Percentiles rank a stretch among this genome's conserved stretches.
Conservation (phyloP, 2,888 invertebrate species). For the Conops quadrifasciatus region DNA sequence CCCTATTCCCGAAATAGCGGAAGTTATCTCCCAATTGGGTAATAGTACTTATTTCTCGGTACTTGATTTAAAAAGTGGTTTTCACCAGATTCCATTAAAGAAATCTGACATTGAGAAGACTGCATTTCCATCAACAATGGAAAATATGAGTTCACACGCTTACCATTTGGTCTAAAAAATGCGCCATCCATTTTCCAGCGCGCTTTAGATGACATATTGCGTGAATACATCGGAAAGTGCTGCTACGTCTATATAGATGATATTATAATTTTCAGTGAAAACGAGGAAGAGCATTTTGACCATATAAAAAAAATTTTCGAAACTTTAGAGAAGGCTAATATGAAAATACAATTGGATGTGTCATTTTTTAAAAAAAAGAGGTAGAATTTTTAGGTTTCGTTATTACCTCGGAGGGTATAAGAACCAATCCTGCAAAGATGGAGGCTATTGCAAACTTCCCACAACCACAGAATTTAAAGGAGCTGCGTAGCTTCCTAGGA, state of each 20-base stretch:
- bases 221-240: slow-evolving; percentile 19
- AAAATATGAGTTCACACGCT: neutral
- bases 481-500: slow-evolving; percentile 14
- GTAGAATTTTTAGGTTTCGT: slow-evolving; percentile 17
- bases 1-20: neutral
- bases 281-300: neutral
- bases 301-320: neutral
- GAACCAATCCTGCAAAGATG: slow-evolving; percentile 9
- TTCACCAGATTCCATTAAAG: no score
- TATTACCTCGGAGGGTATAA: neutral
- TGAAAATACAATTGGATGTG: slow-evolving; percentile 16
- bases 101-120: neutral
- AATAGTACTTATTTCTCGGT: neutral
- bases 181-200: slow-evolving; percentile 4
- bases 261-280: neutral
- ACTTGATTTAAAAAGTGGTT: no score
- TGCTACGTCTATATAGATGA: slow-evolving; percentile 17
- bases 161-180: slow-evolving; percentile 1
- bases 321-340: neutral
- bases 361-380: slow-evolving; percentile 1
- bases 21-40: neutral
- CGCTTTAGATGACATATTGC: slow-evolving; percentile 11
- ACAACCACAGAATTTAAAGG: neutral
- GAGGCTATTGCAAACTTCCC: slow-evolving; percentile 2
- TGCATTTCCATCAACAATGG: neutral